These are phyloP conservation scores for Peromyscus attwateri DNA, from an alignment of 2,797 vertebrate genomes.

Conservation along the genomic window DNA sequence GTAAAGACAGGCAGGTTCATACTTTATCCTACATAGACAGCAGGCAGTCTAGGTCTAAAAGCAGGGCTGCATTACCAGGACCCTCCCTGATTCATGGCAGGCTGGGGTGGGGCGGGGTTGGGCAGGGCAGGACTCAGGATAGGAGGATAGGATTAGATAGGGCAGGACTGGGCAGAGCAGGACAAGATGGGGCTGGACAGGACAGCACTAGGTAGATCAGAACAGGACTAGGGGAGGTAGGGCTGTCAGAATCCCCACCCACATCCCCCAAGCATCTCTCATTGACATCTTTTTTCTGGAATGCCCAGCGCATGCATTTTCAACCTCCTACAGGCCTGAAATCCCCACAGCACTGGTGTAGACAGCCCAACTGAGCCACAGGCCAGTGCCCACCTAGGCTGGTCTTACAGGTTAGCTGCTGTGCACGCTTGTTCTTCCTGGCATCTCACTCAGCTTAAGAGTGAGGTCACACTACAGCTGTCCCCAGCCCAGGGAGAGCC, in stretches of 20 bases:
- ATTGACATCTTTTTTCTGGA: not conserved
- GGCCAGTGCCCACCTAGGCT: not conserved
- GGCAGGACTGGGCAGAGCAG: not conserved
- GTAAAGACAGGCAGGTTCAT: not conserved
- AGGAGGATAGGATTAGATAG: no score
- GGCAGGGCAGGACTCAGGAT: not conserved
- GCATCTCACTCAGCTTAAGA: slow-evolving; percentile 40
- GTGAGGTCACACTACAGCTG: slow-evolving; percentile 57
- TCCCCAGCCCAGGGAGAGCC: slow-evolving; percentile 63
- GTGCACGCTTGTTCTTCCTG: not conserved
- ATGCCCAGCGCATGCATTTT: not conserved
- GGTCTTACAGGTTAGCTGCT: not conserved
- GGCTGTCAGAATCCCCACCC: not conserved
- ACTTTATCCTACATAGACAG: not conserved
- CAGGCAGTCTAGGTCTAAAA: not conserved
- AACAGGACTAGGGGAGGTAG: not conserved
- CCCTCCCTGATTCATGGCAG: not conserved
- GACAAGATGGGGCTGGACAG: not conserved
- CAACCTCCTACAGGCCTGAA: not conserved
- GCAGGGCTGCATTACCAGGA: not conserved
- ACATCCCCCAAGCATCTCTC: not conserved
- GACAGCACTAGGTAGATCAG: not conserved
- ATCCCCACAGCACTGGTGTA: not conserved
- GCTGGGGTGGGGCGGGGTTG: no score
- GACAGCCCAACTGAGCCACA: not conserved